Evolutionary conservation across 2,888 invertebrate species (phyloP), one percentile per base, ranked within the genome.

Genomic region (Prionchulus punctatus): DNA sequence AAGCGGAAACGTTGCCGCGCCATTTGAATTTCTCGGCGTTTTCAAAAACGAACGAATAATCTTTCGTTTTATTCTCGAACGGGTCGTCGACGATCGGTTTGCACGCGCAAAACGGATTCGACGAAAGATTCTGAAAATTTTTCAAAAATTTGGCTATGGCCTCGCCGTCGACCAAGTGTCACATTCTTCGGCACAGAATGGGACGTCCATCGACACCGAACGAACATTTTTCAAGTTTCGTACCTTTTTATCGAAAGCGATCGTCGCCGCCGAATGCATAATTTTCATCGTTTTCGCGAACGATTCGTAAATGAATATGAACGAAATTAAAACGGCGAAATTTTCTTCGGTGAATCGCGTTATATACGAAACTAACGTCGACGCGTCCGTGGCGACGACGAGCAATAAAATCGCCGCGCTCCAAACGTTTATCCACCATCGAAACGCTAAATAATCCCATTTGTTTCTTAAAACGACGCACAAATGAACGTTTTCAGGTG

Each of bases 261-360:
- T 23, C 18, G 23, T 23, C 18, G 12, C 4, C 12, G 45, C 45
- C 4, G 18, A n/a, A 7, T 12, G 7, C 23, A 45, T 7, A 45
- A 45, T 45, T 45, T 45, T 45, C 45, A 83, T 79, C 58, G 91
- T 76, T 70, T 87, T 89, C 68, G 83, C 81, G 61, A 88, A 78
- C 51, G 88, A 86, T 73, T 91, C 91, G 64, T 86, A 84, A 66
- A 98, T 91, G 75, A 94, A 96, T 64, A 98, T 84, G 63, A 96
- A 77, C 1, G 94, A 92, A 66, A 98, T 96, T 59, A 98, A 78
- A 18, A 91, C 87, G 7, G 96, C 91, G 75, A 96, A 96, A 53
- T 94, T 90, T 73, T 98, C 96, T 73, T 96, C 92, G 0, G 92
- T 92, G 75, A 98, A 98, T 58, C 96, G 81, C 2, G 89, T 86